These are phyloP conservation scores for Dendrolimus punctatus DNA, from an alignment of 1,140 invertebrate species.

Conservation along the genomic window DNA sequence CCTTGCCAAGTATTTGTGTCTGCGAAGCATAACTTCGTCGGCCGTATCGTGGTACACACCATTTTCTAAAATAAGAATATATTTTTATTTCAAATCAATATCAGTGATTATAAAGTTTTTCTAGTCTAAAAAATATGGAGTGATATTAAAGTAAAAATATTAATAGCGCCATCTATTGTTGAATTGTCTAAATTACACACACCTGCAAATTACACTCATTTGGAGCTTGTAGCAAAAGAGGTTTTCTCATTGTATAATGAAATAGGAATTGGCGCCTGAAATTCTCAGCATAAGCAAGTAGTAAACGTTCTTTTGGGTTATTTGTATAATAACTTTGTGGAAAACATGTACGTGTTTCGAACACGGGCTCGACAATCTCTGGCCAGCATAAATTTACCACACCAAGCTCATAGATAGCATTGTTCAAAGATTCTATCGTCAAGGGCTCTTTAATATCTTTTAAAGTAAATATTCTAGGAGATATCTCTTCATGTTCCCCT, in stretches of 20 bases:
- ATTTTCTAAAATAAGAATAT: slow-evolving; percentile 74
- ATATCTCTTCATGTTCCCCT: slow-evolving; percentile 40
- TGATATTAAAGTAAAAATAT: not conserved
- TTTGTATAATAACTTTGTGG: slow-evolving; percentile 82
- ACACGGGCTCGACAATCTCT: slow-evolving; percentile 63
- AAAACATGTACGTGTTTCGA: slow-evolving; percentile 72
- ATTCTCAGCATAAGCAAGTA: slow-evolving; percentile 85
- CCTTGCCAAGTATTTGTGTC: slow-evolving; percentile 76
- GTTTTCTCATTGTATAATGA: slow-evolving; percentile 78
- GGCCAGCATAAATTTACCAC: slow-evolving; percentile 61
- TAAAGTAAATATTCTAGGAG: slow-evolving; percentile 45
- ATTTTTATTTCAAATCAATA: too few relatives aligned
- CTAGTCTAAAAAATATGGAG: too few relatives aligned
- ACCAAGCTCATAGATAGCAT: slow-evolving; percentile 59
- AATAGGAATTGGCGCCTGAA: slow-evolving; percentile 85
- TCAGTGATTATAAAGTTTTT: too few relatives aligned
- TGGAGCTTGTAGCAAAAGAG: slow-evolving; percentile 81
- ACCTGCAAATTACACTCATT: slow-evolving; percentile 88
- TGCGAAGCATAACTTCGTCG: slow-evolving; percentile 74
- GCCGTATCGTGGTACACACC: slow-evolving; percentile 79
- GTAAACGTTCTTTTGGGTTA: slow-evolving; percentile 82
- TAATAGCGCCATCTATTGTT: slow-evolving; percentile 15
- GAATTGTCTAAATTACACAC: slow-evolving; percentile 14
- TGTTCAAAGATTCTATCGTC: slow-evolving; percentile 46
- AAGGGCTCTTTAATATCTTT: slow-evolving; percentile 40